A percentile compares a stretch with the other conserved stretches of the same genome.
Evolutionary conservation across 1,140 invertebrate genomes (phyloP).

Genomic region (Cheumatopsyche charites): DNA sequence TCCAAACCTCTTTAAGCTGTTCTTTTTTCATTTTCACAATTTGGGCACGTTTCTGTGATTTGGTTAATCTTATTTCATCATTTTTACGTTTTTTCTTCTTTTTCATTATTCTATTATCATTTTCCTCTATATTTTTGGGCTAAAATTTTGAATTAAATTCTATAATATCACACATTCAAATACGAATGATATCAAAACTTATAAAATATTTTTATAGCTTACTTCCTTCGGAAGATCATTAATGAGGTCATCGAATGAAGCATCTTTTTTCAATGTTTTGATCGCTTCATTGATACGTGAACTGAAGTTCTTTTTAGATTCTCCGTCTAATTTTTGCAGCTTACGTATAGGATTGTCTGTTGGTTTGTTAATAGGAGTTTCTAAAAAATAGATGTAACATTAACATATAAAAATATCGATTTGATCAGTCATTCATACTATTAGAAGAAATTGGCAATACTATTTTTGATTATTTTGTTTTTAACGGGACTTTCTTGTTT

Average conservation of each 20-base stretch:
- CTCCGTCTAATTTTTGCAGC: conserved; percentile 42
- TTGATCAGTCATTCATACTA: too few relatives aligned
- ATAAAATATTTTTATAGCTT: neutral
- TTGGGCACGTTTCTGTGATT: conserved; percentile 58
- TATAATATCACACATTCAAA: too few relatives aligned
- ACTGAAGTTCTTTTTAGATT: conserved; percentile 45
- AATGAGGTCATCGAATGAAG: conserved; percentile 40
- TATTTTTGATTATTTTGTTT: neutral
- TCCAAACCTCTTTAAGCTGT: conserved; percentile 49
- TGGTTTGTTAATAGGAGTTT: conserved; percentile 6
- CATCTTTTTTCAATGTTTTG: conserved; percentile 38
- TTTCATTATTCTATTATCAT: neutral
- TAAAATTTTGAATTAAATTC: too few relatives aligned
- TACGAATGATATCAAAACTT: too few relatives aligned
- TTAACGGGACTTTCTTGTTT: neutral
- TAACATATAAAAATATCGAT: too few relatives aligned
- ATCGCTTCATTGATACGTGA: conserved; percentile 44
- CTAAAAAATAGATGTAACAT: conserved; percentile 31
- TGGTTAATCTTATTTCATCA: conserved; percentile 53
- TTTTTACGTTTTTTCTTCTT: conserved; percentile 9
- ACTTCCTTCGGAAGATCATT: conserved; percentile 33
- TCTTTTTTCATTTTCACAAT: conserved; percentile 60
- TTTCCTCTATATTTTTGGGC: neutral
- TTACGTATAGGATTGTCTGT: conserved; percentile 43
- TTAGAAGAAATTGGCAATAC: neutral